These are phyloP conservation scores for Ianthella basta DNA, from an alignment of 37 sponge, comb jelly and placozoan genomes.

Conservation along the genomic window DNA sequence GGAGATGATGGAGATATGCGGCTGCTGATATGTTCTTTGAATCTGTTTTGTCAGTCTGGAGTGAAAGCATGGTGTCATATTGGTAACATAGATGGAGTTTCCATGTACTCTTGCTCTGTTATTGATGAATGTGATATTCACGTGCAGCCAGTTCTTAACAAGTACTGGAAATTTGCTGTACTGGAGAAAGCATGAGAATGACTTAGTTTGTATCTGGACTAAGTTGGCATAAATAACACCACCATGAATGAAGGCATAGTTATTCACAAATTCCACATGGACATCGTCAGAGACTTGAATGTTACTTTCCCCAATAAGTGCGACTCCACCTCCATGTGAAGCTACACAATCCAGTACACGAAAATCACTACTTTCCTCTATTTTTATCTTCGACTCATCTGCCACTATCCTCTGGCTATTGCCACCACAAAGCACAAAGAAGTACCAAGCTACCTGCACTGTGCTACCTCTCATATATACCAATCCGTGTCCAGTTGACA, in stretches of 20 bases:
- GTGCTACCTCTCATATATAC: too few species aligned
- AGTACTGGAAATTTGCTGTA: background rate
- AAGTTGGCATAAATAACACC: background rate
- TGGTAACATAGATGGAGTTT: background rate
- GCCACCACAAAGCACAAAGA: too few species aligned
- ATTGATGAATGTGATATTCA: background rate
- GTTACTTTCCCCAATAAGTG: background rate
- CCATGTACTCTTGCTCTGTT: background rate
- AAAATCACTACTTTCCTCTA: too few species aligned
- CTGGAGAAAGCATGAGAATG: constrained; percentile 6
- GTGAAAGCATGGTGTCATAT: background rate
- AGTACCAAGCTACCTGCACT: too few species aligned
- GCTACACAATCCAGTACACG: background rate
- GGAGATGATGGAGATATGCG: too few species aligned
- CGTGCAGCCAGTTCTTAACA: background rate
- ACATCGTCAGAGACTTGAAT: background rate
- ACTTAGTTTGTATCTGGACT: background rate
- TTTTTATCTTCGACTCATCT: too few species aligned
- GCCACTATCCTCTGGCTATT: too few species aligned
- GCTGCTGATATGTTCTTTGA: background rate
- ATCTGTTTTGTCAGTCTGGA: background rate
- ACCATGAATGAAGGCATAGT: background rate
- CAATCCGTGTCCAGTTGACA: too few species aligned
- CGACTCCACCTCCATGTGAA: background rate
- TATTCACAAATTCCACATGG: background rate